Base-by-base conservation (phyloP, 2,888 invertebrate genomes). In the Clitarchus hookeri region DNA sequence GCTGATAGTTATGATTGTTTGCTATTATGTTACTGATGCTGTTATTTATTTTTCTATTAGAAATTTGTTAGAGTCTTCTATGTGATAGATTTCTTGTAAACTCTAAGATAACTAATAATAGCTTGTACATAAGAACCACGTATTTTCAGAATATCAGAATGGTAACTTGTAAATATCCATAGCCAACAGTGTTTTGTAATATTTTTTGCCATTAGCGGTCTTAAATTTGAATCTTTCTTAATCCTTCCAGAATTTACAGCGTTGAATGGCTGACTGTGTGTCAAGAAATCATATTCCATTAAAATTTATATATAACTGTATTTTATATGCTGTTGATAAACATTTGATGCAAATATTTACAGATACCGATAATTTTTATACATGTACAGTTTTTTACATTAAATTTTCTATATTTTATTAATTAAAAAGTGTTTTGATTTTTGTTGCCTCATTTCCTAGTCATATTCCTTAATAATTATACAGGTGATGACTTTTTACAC, bases 1-100 rank as follows among this genome's bases (percentile, higher is more conserved):
- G 65, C 0, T 48, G 1, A 65, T 65, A 65, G 65, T 65, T 65
- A 65, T 65, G n/a, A 65, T 65, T 65, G 65, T 65, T 65, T 65
- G 65, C 65, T 65, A 65, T 65, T n/a, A 8, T 65, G 65, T 65
- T 65, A 65, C 65, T 65, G 65, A 65, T 65, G 65, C 65, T 65
- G 65, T 65, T 65, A 65, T 65, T 65, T 65, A 65, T 65, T 65
- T 65, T 65, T 65, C 65, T 65, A 65, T 65, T 65, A 65, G 65
- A 65, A 65, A 65, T 65, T 65, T 65, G 65, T 65, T 65, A 65
- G 65, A 65, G 65, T 65, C 65, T 65, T 65, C 65, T 65, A 65
- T 65, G 65, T 65, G 65, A 65, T 65, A 65, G 65, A 19, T n/a
- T 23, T 65, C n/a, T 65, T 65, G 65, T 65, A 65, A 16, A 23